These are phyloP conservation scores for Automeris io DNA, from an alignment of 2,888 invertebrate genomes.

Conservation along the genomic window DNA sequence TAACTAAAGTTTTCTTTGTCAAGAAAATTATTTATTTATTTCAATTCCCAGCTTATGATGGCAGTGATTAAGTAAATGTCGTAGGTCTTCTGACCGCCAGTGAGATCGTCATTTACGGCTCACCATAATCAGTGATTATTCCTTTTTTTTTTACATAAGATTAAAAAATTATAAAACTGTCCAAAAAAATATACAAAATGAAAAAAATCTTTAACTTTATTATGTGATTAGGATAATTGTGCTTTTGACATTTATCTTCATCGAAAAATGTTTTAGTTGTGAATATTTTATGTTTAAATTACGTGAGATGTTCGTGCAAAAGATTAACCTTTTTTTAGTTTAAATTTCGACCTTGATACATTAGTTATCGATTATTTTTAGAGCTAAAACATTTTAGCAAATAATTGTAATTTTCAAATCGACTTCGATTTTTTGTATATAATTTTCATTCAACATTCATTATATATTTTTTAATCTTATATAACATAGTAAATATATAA, in stretches of 20 bases:
- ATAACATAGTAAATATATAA: constrained; percentile 28
- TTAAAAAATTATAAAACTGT: constrained; percentile 17
- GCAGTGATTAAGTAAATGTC: constrained; percentile 43
- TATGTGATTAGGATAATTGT: too few species aligned
- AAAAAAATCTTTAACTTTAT: too few species aligned
- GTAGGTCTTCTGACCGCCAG: constrained; percentile 35
- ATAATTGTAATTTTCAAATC: too few species aligned
- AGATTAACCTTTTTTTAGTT: too few species aligned
- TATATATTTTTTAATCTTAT: constrained; percentile 21
- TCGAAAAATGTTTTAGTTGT: too few species aligned
- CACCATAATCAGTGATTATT: constrained; percentile 24
- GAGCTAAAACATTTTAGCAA: too few species aligned
- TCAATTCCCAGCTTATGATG: constrained; percentile 21
- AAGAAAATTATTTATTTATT: not conserved
- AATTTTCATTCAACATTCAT: not conserved
- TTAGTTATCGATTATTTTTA: too few species aligned
- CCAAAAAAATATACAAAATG: constrained; percentile 8
- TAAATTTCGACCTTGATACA: too few species aligned
- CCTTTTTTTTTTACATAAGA: constrained; percentile 21
- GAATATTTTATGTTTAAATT: too few species aligned
- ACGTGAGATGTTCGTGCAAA: too few species aligned
- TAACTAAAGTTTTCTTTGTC: not conserved
- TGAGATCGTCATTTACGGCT: constrained; percentile 64
- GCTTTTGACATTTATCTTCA: too few species aligned
- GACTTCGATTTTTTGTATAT: too few species aligned